Evolutionary conservation across 2,888 invertebrate genomes (phyloP).

Genomic region (Xestia sexstrigata): DNA sequence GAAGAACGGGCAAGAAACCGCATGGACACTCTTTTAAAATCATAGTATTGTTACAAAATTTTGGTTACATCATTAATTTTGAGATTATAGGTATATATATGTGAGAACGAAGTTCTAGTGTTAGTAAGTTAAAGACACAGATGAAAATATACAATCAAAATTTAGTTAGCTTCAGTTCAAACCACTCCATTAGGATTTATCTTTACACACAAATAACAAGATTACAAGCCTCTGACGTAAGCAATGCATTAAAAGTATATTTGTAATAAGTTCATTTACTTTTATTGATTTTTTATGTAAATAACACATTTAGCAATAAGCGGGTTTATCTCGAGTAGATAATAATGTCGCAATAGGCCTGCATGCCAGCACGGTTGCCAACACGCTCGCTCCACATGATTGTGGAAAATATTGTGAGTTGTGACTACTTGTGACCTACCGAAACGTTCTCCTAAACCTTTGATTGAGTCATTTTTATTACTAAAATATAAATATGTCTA

Average conservation of each 20-base stretch:
- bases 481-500: background rate
- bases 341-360: slow-evolving; percentile 70
- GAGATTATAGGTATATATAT: too few species aligned
- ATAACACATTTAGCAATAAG: slow-evolving; percentile 69
- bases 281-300: slow-evolving; percentile 64
- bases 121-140: too few species aligned
- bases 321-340: slow-evolving; percentile 73
- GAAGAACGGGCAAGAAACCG: too few species aligned
- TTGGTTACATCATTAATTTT: too few species aligned
- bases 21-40: too few species aligned
- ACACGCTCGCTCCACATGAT: slow-evolving; percentile 48
- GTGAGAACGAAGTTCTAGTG: too few species aligned
- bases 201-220: slow-evolving; percentile 43
- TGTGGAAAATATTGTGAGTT: slow-evolving; percentile 48
- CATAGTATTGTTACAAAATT: too few species aligned
- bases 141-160: too few species aligned
- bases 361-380: slow-evolving; percentile 43
- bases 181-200: slow-evolving; percentile 33
- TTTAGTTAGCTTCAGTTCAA: background rate
- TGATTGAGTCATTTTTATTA: slow-evolving; percentile 11
- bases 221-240: slow-evolving; percentile 36
- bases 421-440: slow-evolving; percentile 6
- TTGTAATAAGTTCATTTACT: slow-evolving; percentile 57
- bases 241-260: slow-evolving; percentile 38
- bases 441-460: slow-evolving; percentile 11